phyloP scores from a whole-genome alignment of 2,113 vertebrate genomes.

The Labeo catla region DNA sequence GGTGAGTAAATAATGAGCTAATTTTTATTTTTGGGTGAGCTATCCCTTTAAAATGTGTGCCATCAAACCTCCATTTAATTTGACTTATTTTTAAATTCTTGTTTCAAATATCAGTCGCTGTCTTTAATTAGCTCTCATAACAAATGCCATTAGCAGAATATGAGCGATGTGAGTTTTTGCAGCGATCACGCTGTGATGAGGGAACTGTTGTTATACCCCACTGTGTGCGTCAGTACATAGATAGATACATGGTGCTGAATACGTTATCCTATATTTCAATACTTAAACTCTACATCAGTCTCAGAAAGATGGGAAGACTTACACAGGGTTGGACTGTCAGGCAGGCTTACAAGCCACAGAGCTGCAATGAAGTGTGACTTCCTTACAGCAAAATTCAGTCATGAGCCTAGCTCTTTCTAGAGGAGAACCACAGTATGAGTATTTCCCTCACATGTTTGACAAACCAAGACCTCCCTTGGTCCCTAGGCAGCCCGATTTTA shows the following conservation, averaged over 20 bases:
- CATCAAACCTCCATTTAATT: not conserved
- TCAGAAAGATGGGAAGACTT: not conserved
- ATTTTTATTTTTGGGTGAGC: no score
- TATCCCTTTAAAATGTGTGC: not conserved
- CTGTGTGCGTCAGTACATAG: not conserved
- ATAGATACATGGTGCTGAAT: slow-evolving; percentile 2
- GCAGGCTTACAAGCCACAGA: not conserved
- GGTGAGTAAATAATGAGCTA: no score
- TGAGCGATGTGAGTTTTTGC: not conserved
- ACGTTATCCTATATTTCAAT: slow-evolving; percentile 3
- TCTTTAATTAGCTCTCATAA: slow-evolving; percentile 9
- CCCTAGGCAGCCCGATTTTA: not conserved
- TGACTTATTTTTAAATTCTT: not conserved
- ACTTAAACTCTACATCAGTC: not conserved
- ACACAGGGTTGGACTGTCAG: not conserved
- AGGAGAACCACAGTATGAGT: not conserved
- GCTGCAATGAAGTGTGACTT: slow-evolving; percentile 5
- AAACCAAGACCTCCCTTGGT: slow-evolving; percentile 17
- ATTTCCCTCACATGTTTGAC: not conserved
- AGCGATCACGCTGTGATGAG: not conserved
- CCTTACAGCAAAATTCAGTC: slow-evolving; percentile 4
- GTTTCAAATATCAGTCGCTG: not conserved
- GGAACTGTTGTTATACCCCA: not conserved
- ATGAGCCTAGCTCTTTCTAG: not conserved
- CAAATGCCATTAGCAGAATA: not conserved